Evolutionary conservation across 2,888 invertebrate species (phyloP).

Genomic region (Amblyjoppa proteus): DNA sequence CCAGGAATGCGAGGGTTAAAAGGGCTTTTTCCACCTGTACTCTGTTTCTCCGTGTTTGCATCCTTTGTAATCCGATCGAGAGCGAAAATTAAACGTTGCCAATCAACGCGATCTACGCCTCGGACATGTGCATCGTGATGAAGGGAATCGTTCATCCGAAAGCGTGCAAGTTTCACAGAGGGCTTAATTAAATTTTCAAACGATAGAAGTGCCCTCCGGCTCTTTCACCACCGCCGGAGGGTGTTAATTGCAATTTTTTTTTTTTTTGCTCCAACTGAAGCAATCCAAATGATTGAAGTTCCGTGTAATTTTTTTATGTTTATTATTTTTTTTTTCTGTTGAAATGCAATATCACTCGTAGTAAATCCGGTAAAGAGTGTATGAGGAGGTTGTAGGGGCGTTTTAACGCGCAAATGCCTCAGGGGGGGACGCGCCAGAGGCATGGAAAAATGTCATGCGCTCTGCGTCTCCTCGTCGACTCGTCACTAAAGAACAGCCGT

Average conservation of each 20-base stretch:
- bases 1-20: not conserved
- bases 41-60: not conserved
- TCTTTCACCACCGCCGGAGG: not conserved
- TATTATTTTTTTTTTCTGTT: not conserved
- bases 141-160: not conserved
- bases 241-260: not conserved
- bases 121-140: conserved; percentile 50
- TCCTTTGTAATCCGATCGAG: conserved; percentile 64
- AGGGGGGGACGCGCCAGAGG: conserved; percentile 47
- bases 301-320: not conserved
- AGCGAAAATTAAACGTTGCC: conserved; percentile 77
- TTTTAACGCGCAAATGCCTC: conserved; percentile 74
- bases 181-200: conserved; percentile 73
- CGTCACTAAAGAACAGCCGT: conserved; percentile 60
- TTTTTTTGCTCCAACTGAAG: not conserved
- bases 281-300: not conserved
- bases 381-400: conserved; percentile 66
- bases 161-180: conserved; percentile 48
- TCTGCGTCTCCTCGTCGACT: conserved; percentile 19
- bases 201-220: not conserved
- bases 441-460: conserved; percentile 56
- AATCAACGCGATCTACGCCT: conserved; percentile 71
- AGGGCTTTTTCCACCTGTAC: not conserved
- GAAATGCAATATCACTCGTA: not conserved
- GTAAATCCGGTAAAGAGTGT: conserved; percentile 11